Conservation (phyloP, 2,113 vertebrate species). For the Saguinus imperator region DNA sequence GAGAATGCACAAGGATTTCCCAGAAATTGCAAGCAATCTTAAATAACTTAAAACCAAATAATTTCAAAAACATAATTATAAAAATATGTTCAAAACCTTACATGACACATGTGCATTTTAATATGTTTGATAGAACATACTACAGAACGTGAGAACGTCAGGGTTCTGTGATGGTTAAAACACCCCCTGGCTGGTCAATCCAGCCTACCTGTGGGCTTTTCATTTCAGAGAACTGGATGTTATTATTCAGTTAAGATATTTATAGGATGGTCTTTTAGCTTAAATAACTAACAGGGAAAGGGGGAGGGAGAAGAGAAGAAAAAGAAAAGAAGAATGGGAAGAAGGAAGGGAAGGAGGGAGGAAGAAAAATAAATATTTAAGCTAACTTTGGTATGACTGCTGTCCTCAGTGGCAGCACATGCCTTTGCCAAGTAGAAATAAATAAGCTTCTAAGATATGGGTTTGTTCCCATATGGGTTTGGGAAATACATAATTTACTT, state of each 20-base stretch:
- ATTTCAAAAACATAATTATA: constrained; percentile 28
- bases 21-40: not conserved
- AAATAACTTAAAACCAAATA: not conserved
- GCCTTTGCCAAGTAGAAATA: constrained; percentile 2
- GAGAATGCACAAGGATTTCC: not conserved
- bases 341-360: not conserved
- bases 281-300: not conserved
- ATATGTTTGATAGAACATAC: not conserved
- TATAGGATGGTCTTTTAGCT: not conserved
- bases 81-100: not conserved
- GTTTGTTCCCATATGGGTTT: not conserved
- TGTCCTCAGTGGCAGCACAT: no score
- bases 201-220: not conserved
- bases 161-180: not conserved
- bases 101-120: not conserved
- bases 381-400: not conserved
- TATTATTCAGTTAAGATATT: not conserved
- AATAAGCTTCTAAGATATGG: not conserved
- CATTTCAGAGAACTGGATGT: not conserved
- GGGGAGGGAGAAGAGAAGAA: not conserved
- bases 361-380: not conserved
- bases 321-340: not conserved
- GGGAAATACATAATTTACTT: not conserved
- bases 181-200: not conserved
- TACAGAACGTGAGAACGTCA: not conserved